Evolutionary conservation across 2,113 vertebrate species (phyloP).

Genomic region (Ciconia maguari): DNA sequence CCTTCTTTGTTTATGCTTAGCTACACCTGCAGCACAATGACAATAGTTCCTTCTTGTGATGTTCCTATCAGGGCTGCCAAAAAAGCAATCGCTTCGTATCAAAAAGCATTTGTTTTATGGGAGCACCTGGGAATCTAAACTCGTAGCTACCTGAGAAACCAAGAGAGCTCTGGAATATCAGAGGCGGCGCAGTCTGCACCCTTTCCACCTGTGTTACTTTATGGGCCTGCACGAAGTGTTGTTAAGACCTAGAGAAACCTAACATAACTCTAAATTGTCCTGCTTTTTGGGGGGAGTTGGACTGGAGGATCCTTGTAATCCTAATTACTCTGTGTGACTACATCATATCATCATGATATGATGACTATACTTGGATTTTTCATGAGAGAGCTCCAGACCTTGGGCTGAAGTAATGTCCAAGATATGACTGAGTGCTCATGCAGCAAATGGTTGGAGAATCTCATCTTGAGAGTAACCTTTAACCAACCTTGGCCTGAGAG

Average conservation of each 20-base stretch:
- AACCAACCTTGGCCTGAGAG: background rate
- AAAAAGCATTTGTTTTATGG: background rate
- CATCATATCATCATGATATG: background rate
- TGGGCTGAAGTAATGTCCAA: background rate
- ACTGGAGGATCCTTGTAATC: background rate
- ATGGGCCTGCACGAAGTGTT: background rate
- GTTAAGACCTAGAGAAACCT: background rate
- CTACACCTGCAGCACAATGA: background rate
- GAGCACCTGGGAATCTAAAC: background rate
- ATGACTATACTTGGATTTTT: background rate
- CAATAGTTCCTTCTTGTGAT: background rate
- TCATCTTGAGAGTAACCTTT: background rate
- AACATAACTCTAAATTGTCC: background rate
- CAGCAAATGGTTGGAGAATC: background rate
- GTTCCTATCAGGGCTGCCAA: background rate
- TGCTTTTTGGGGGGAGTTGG: background rate
- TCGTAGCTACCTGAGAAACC: background rate
- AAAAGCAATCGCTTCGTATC: fast-evolving
- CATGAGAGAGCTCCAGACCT: background rate
- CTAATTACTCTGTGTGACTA: background rate
- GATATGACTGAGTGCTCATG: background rate
- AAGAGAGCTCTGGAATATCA: background rate
- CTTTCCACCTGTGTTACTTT: background rate
- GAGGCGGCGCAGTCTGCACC: background rate
- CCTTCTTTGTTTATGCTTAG: background rate